Percentiles rank a stretch among this genome's conserved stretches.
phyloP scores from a whole-genome alignment of 2,113 vertebrate genomes.

The Bostrychus sinensis region DNA sequence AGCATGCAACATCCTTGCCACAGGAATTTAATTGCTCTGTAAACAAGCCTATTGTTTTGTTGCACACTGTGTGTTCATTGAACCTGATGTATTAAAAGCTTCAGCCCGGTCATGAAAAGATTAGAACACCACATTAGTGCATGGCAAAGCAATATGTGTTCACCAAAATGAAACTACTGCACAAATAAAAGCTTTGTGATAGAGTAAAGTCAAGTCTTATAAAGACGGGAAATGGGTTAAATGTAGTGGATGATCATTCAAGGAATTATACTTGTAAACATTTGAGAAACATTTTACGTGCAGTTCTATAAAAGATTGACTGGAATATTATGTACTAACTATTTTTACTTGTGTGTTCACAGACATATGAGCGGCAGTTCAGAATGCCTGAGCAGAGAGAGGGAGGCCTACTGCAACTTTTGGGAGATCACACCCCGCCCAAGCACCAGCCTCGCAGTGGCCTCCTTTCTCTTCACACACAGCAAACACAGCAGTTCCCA shows the following conservation, averaged over 20 bases:
- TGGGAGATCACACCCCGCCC: slow-evolving; percentile 91
- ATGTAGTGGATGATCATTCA: slow-evolving; percentile 17
- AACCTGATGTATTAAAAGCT: slow-evolving; percentile 65
- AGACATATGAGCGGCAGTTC: slow-evolving; percentile 92
- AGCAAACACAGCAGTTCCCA: slow-evolving; percentile 66
- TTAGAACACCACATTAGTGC: slow-evolving; percentile 43
- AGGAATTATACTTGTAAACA: slow-evolving; percentile 14
- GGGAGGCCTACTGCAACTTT: slow-evolving; percentile 87
- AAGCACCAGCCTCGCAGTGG: slow-evolving; percentile 91
- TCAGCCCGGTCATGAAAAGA: slow-evolving; percentile 47
- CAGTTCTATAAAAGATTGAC: slow-evolving; percentile 35
- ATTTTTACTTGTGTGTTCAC: slow-evolving; percentile 46
- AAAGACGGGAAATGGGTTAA: slow-evolving; percentile 39
- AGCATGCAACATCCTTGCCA: slow-evolving; percentile 75
- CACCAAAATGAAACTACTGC: slow-evolving; percentile 33
- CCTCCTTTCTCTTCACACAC: slow-evolving; percentile 53
- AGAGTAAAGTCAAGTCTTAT: slow-evolving; percentile 15
- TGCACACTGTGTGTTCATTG: slow-evolving; percentile 61
- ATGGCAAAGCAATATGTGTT: slow-evolving; percentile 35
- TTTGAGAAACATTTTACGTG: slow-evolving; percentile 23
- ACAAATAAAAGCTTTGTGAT: slow-evolving; percentile 22
- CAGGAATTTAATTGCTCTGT: slow-evolving; percentile 77
- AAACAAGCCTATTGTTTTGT: slow-evolving; percentile 74
- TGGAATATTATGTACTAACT: slow-evolving; percentile 42
- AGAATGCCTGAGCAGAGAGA: slow-evolving; percentile 88